A percentile compares a stretch with the other conserved stretches of the same genome.
Conservation (phyloP, 2,888 invertebrate species). For the Dryobotodes eremita region DNA sequence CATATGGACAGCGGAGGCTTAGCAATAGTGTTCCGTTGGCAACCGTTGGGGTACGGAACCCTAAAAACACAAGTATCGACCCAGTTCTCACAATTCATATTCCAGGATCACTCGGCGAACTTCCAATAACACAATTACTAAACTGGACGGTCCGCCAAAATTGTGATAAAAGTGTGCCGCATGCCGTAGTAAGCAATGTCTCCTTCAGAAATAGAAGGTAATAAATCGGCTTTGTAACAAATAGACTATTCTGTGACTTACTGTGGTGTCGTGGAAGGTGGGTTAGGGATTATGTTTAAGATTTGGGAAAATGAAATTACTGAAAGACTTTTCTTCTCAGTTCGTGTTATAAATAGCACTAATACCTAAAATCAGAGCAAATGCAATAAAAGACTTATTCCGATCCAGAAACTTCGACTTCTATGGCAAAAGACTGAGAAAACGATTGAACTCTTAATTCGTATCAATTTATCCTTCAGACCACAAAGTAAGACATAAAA, state of each 20-base stretch:
- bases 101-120: constrained; percentile 52
- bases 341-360: background rate
- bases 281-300: background rate
- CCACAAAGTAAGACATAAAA: constrained; percentile 55
- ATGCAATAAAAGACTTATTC: no score
- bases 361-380: no score
- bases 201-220: constrained; percentile 8
- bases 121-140: constrained; percentile 60
- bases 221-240: constrained; percentile 29
- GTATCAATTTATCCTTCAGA: constrained; percentile 26
- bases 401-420: background rate
- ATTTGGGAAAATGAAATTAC: background rate
- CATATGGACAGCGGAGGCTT: no score
- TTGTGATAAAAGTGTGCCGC: constrained; percentile 47
- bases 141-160: constrained; percentile 42
- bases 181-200: constrained; percentile 34
- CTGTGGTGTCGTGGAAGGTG: background rate
- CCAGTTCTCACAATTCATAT: constrained; percentile 52
- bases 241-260: constrained; percentile 27
- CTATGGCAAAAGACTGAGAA: background rate
- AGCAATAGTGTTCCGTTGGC: no score
- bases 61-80: constrained; percentile 22
- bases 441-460: constrained; percentile 25
- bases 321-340: background rate
- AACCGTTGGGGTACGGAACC: no score